These are phyloP conservation scores for Lycaena phlaeas DNA, from an alignment of 2,888 invertebrate genomes.

Conservation along the genomic window DNA sequence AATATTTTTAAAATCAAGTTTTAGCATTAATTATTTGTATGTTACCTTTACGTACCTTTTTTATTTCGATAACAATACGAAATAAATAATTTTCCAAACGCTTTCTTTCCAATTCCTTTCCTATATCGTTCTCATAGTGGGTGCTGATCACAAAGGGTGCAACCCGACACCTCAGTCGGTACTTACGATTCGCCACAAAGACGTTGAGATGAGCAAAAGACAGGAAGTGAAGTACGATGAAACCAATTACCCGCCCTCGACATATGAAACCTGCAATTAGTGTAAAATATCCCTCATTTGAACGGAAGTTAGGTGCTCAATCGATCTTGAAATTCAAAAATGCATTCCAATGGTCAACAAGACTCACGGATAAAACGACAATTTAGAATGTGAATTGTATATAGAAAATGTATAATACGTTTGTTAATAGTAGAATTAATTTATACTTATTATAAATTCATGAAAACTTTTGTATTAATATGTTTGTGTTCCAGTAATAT, in stretches of 20 bases:
- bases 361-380: too few species aligned
- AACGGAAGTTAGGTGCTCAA: conserved; percentile 42
- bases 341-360: conserved; percentile 3
- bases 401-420: too few species aligned
- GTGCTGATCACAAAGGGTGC: conserved; percentile 51
- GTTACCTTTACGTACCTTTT: too few species aligned
- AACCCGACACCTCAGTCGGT: conserved; percentile 56
- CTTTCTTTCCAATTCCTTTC: conserved; percentile 3
- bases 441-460: too few species aligned
- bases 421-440: too few species aligned
- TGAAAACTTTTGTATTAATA: too few species aligned
- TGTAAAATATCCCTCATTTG: conserved; percentile 51
- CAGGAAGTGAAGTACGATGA: conserved; percentile 67
- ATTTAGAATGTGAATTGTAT: too few species aligned
- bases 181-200: conserved; percentile 38
- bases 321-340: conserved; percentile 14
- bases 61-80: too few species aligned
- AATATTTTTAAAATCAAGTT: too few species aligned
- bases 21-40: too few species aligned
- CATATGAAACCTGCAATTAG: conserved; percentile 67
- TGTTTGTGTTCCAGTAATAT: too few species aligned
- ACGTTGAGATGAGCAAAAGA: conserved; percentile 47
- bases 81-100: neutral
- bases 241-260: conserved; percentile 69
- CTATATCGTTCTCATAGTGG: conserved; percentile 30